A percentile compares a stretch with the other conserved stretches of the same genome.
phyloP scores from a whole-genome alignment of 2,888 invertebrate species.

The Drepanosiphum platanoidis region DNA sequence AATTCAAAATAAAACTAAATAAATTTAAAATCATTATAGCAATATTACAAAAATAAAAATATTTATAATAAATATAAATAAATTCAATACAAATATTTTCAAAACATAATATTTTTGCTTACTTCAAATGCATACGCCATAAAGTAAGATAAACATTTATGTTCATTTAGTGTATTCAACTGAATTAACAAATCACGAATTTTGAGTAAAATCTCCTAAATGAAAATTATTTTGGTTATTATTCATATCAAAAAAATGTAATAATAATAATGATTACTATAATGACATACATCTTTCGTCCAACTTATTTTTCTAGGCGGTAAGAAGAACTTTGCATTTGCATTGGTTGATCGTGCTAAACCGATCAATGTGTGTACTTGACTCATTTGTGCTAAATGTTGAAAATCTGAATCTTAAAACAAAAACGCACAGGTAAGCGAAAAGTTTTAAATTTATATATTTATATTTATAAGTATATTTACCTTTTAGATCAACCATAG shows the following conservation, averaged over 20 bases:
- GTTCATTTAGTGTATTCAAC: conserved; percentile 68
- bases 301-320: conserved; percentile 69
- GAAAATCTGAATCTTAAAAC: conserved; percentile 72
- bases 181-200: conserved; percentile 68
- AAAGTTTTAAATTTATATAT: not conserved
- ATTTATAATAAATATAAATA: not conserved
- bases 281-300: conserved; percentile 49
- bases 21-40: not conserved
- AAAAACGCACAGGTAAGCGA: conserved; percentile 37
- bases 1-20: not conserved
- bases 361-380: conserved; percentile 81
- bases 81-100: not conserved
- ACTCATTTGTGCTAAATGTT: conserved; percentile 81
- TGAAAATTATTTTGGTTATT: conserved; percentile 4
- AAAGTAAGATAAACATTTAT: conserved; percentile 70
- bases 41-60: not conserved
- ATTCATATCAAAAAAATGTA: not conserved
- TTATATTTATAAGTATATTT: conserved; percentile 1
- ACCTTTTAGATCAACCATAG: conserved; percentile 51
- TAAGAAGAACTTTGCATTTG: conserved; percentile 79
- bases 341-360: conserved; percentile 77
- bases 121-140: conserved; percentile 67
- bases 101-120: not conserved
- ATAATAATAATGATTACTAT: not conserved
- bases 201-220: conserved; percentile 67